Base-by-base conservation (phyloP, 2,797 vertebrate genomes). In the Poecile montanus region DNA sequence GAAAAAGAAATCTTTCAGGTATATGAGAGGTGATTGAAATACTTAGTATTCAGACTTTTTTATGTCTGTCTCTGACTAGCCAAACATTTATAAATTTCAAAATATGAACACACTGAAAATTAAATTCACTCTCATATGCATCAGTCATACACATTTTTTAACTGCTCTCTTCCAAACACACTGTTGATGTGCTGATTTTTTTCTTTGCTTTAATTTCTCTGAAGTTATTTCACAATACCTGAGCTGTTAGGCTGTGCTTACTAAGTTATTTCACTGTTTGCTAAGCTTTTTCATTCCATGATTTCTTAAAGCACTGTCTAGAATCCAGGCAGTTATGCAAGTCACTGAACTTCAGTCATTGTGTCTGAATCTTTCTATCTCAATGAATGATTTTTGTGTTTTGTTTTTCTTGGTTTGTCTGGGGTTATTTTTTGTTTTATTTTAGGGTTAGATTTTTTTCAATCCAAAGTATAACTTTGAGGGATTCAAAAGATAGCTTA, bases 211-310 rank as follows among this genome's bases (percentile, higher is more conserved):
- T 88, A 67, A 67, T 81, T 96, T 94, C 72, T 50, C 10, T 88
- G 58, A 85, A 63, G 38, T 76, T 67, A 56, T 92, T 93, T 94
- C 81, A 76, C 48, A 93, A 93, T 74, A 74, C 14, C 13, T 67
- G 51, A 53, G 58, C 44, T 76, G n/a, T 56, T 51, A 75, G 32
- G 16, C 68, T 88, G 40, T 60, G 89, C 92, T 88, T 96, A 85
- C 40, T 60, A 89, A 77, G 76, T 84, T 92, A 67, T 94, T 96
- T 92, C 25, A n/a, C 2, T 88, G 13, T 63, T 54, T 91, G 38
- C 74, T 85, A 56, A 77, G 25, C 50, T 81, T 36, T 75, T 93
- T 68, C 44, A 62, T 81, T 47, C 83, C 34, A 62, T 11, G 16
- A 51, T 92, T 92, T 92, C 81, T 93, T 79, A 85, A 85, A 82